phyloP scores from a whole-genome alignment of 1,140 invertebrate species.

The Drosophila sproati region DNA sequence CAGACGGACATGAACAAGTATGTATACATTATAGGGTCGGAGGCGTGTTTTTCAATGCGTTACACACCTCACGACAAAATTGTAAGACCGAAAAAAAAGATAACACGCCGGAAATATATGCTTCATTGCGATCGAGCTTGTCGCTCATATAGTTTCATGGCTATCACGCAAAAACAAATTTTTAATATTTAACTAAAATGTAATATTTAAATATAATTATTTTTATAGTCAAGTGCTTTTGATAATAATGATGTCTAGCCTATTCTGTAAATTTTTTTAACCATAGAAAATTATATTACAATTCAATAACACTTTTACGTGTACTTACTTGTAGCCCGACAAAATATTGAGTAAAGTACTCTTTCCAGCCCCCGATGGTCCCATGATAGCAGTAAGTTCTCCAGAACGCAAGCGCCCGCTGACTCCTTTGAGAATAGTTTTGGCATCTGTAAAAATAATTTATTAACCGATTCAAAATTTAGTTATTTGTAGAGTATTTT shows the following conservation, averaged over 20 bases:
- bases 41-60: too few species aligned
- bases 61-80: too few species aligned
- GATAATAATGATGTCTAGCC: too few species aligned
- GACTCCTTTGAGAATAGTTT: conserved; percentile 93
- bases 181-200: not conserved
- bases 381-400: conserved; percentile 97
- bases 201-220: conserved; percentile 43
- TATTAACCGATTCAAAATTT: not conserved
- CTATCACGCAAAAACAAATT: conserved; percentile 1
- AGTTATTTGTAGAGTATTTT: not conserved
- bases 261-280: too few species aligned
- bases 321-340: conserved; percentile 92
- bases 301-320: too few species aligned
- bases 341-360: conserved; percentile 95
- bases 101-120: conserved; percentile 43
- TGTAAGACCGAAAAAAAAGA: conserved; percentile 8
- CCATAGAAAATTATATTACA: too few species aligned
- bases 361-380: conserved; percentile 96
- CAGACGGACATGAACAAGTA: too few species aligned
- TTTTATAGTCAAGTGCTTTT: too few species aligned
- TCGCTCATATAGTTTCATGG: not conserved
- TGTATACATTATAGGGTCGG: too few species aligned
- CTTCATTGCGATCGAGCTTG: not conserved
- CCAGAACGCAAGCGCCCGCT: conserved; percentile 92
- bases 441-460: conserved; percentile 87